Conservation (phyloP, 2,888 invertebrate genomes). For the Phortica magna region DNA sequence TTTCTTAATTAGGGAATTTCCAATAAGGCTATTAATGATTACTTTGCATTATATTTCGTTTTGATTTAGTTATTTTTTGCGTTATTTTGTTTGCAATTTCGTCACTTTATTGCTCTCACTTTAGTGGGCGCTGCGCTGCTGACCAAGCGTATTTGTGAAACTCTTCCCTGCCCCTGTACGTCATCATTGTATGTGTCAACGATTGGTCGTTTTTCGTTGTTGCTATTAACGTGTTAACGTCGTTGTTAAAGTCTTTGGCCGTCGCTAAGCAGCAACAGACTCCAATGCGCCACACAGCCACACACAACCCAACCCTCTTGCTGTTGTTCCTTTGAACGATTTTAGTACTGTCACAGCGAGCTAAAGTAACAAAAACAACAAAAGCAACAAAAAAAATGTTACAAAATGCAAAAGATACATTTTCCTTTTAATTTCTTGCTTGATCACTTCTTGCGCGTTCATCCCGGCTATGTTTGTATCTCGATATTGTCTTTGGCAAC, state of each 20-base stretch:
- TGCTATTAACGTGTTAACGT: slow-evolving; percentile 10
- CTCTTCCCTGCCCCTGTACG: neutral
- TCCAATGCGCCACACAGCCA: no score
- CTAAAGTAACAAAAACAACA: neutral
- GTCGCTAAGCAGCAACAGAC: neutral
- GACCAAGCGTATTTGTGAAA: neutral
- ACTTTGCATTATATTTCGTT: neutral
- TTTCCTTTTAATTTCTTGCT: slow-evolving; percentile 28
- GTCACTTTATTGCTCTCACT: neutral
- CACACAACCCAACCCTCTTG: no score
- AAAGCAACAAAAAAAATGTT: slow-evolving; percentile 5
- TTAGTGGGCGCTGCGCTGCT: neutral
- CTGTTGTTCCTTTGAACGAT: no score
- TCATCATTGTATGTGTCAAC: neutral
- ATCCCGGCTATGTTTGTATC: neutral
- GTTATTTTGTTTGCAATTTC: neutral
- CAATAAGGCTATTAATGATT: neutral
- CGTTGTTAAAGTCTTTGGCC: neutral
- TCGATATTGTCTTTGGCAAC: slow-evolving; percentile 1
- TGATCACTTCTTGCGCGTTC: slow-evolving; percentile 28
- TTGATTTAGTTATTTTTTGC: neutral
- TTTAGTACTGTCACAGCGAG: neutral
- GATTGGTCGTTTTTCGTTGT: neutral
- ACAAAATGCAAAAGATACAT: slow-evolving; percentile 34
- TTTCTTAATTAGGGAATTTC: neutral